These are phyloP conservation scores for Eurypyga helias DNA, from an alignment of 2,113 vertebrate species.

Conservation along the genomic window DNA sequence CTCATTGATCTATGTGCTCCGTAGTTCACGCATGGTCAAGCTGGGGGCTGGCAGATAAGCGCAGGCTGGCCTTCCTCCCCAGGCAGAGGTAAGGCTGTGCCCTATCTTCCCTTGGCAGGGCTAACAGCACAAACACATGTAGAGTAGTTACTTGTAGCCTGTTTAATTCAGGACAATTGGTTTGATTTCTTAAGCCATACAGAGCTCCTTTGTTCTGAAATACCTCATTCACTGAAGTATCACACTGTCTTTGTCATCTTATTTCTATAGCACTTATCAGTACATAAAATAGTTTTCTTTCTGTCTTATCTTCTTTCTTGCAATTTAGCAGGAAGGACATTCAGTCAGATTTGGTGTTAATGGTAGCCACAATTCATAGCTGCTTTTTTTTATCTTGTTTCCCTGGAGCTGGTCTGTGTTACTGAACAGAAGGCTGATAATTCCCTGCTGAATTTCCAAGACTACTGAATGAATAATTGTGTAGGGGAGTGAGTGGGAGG, in stretches of 20 bases:
- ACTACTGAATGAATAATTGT: constrained; percentile 35
- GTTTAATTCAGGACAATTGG: neutral
- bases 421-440: constrained; percentile 41
- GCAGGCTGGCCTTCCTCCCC: neutral
- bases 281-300: neutral
- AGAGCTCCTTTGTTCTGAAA: neutral
- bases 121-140: neutral
- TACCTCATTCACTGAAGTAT: neutral
- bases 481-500: neutral
- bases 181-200: neutral
- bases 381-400: neutral
- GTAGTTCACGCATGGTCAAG: neutral
- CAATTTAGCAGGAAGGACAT: neutral
- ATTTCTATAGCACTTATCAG: neutral
- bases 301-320: neutral
- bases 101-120: neutral
- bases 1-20: neutral
- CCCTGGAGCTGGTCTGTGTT: neutral
- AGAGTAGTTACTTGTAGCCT: neutral
- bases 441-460: constrained; percentile 28
- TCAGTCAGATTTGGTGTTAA: neutral
- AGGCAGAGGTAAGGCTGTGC: neutral
- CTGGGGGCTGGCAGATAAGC: neutral
- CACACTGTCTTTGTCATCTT: neutral
- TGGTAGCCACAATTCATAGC: neutral